Base-by-base conservation (phyloP, 1,140 invertebrate genomes). In the Drosophila auraria region DNA sequence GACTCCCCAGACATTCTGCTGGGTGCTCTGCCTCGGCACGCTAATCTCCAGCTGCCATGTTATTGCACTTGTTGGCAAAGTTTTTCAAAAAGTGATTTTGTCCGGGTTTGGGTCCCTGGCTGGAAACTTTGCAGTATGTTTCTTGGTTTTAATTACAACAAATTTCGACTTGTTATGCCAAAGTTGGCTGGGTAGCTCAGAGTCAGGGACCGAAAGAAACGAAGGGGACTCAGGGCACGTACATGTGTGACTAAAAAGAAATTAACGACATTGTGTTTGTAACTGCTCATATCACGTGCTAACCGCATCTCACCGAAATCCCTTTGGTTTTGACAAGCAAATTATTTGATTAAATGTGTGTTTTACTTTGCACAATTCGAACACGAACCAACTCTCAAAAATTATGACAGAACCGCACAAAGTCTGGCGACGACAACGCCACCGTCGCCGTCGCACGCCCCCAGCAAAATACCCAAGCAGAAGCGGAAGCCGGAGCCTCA, bases 31-130 rank as follows among this genome's bases (percentile, higher is more conserved):
- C 65, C 81, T 78, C 80, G 87, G 77, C 78, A 86, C 82, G 83
- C 84, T 87, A 87, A 87, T 87, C 84, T 87, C 84, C 81, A 84
- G 84, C 86, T 87, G 84, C 84, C 86, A 90, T 87, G 84, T 87
- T 87, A 87, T 87, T 87, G 84, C 84, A 87, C 84, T 87, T 90
- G 84, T 87, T 87, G 84, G 84, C 73, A 89, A 87, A 87, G 73
- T 87, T 87, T 80, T 84, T 84, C 73, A 87, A 87, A 87, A 87
- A 87, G 84, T 87, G 84, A 87, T 87, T 87, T 90, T 87, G 78
- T 78, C 66, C 71, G 81, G 75, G 78, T 17, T 47, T 33, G 45
- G 72, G 11, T n/a, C 40, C 25, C 38, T 62, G 53, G 14, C 59
- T 56, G 47, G 56, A 69, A 89, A 89, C 63, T 89, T 89, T 74